phyloP scores from a whole-genome alignment of 2,888 invertebrate species.

The Agrenia bidenticulata region DNA sequence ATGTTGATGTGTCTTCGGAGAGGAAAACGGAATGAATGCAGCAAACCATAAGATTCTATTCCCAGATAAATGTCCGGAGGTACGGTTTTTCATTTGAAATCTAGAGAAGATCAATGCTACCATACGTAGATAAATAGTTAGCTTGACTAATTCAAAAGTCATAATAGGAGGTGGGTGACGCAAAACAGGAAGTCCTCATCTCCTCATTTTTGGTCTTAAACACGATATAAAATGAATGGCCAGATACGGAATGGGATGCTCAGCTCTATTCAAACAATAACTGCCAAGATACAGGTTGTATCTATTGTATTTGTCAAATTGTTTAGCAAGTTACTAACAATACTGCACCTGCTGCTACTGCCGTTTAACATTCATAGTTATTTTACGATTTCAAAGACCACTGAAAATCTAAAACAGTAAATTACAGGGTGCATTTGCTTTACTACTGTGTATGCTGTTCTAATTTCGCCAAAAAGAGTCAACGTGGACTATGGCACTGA shows the following conservation, averaged over 20 bases:
- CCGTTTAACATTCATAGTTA: too few species aligned
- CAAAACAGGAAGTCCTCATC: slow-evolving; percentile 13
- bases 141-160: slow-evolving; percentile 5
- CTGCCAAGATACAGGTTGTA: too few species aligned
- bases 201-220: background rate
- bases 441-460: too few species aligned
- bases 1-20: background rate
- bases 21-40: slow-evolving; percentile 35
- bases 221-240: slow-evolving; percentile 1
- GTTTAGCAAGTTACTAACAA: too few species aligned
- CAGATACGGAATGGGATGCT: background rate
- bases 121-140: background rate
- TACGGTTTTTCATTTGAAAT: slow-evolving; percentile 27
- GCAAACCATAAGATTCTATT: slow-evolving; percentile 38
- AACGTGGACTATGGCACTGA: too few species aligned
- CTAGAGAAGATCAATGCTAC: background rate
- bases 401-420: too few species aligned
- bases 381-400: too few species aligned
- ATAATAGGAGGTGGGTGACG: slow-evolving; percentile 2
- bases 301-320: too few species aligned
- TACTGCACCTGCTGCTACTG: too few species aligned
- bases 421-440: too few species aligned
- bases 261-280: background rate
- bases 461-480: too few species aligned
- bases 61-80: slow-evolving; percentile 40